These are phyloP conservation scores for Syrista parreyssii DNA, from an alignment of 2,888 invertebrate genomes.

Conservation along the genomic window DNA sequence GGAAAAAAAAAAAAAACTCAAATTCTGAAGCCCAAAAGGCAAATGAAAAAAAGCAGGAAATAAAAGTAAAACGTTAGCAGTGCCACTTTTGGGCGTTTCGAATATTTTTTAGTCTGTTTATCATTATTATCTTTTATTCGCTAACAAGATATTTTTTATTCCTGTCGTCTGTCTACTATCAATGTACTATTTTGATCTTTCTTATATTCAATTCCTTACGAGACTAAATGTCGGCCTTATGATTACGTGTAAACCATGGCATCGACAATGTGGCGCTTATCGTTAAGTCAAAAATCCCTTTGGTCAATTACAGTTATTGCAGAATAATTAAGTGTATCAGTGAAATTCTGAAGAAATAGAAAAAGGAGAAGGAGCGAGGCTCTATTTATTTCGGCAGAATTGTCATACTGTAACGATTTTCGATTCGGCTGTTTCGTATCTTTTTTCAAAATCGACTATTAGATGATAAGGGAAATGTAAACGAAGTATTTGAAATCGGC, in stretches of 20 bases:
- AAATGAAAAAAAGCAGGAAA: background rate
- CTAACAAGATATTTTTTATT: background rate
- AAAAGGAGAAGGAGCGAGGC: slow-evolving; percentile 8
- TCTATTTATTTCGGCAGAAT: slow-evolving; percentile 25
- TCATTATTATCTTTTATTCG: background rate
- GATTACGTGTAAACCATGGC: background rate
- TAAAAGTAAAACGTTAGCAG: background rate
- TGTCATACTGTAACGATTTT: background rate
- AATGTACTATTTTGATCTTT: background rate
- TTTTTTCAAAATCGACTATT: background rate
- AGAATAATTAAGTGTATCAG: slow-evolving; percentile 5
- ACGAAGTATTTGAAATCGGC: background rate
- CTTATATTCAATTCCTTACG: background rate
- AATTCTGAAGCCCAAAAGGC: background rate
- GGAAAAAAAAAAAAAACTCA: background rate
- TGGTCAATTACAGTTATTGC: slow-evolving; percentile 43
- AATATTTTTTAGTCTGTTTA: background rate
- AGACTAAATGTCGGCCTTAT: background rate
- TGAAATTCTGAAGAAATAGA: background rate
- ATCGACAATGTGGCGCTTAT: slow-evolving; percentile 3
- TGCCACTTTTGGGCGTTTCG: background rate
- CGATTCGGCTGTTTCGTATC: background rate
- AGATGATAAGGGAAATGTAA: background rate
- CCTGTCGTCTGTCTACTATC: background rate
- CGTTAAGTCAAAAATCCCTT: slow-evolving; percentile 31